Conservation (phyloP, 2,888 invertebrate genomes). For the Pristionchus exspectatus region DNA sequence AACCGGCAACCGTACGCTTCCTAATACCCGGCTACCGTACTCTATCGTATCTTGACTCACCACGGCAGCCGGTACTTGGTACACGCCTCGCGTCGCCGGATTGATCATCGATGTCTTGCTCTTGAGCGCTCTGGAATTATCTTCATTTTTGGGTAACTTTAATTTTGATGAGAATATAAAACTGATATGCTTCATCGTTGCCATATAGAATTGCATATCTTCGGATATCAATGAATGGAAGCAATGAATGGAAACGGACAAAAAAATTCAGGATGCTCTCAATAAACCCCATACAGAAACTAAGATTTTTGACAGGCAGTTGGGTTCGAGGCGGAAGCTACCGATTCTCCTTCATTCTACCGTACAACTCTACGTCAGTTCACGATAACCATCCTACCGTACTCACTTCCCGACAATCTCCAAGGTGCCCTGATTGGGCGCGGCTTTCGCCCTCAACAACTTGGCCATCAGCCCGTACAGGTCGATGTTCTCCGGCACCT, state of each 20-base stretch:
- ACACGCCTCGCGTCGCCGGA: conserved; percentile 20
- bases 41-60: not conserved
- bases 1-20: no score
- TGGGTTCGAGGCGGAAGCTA: no score
- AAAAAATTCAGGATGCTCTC: not conserved
- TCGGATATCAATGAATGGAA: not conserved
- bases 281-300: not conserved
- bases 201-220: not conserved
- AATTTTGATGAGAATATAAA: not conserved
- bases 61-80: conserved; percentile 13
- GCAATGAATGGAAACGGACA: not conserved
- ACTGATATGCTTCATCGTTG: not conserved
- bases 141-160: no score
- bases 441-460: conserved; percentile 82
- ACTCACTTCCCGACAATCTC: conserved; percentile 56
- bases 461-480: conserved; percentile 85
- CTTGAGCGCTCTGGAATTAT: conserved; percentile 25
- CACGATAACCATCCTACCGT: no score
- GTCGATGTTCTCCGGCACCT: conserved; percentile 85
- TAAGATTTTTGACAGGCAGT: no score
- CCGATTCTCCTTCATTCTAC: no score
- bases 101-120: conserved; percentile 11
- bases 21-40: not conserved
- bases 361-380: no score
- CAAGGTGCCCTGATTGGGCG: conserved; percentile 79